A percentile compares a stretch with the other conserved stretches of the same genome.
These are phyloP conservation scores for Eupeodes corollae DNA, from an alignment of 1,140 invertebrate genomes.

Conservation along the genomic window DNA sequence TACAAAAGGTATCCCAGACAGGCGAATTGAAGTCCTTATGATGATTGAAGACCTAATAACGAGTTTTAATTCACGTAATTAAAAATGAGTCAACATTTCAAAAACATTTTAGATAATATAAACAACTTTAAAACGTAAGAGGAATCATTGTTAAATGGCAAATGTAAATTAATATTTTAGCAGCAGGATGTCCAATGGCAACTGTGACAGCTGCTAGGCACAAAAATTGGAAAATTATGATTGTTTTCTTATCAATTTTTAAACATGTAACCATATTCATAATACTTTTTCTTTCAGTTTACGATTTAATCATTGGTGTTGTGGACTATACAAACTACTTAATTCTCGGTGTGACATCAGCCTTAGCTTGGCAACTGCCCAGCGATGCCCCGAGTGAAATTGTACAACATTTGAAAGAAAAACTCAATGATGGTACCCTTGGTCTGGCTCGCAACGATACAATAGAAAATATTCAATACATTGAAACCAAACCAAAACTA, in stretches of 20 bases:
- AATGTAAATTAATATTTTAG: too few relatives aligned
- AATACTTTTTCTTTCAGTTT: conserved; percentile 17
- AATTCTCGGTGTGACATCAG: conserved; percentile 57
- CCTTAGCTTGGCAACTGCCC: conserved; percentile 62
- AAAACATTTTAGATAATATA: too few relatives aligned
- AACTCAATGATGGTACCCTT: conserved; percentile 23
- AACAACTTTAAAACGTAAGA: too few relatives aligned
- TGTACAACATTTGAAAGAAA: conserved; percentile 22
- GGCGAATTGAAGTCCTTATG: too few relatives aligned
- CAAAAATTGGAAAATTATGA: not conserved
- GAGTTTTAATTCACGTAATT: too few relatives aligned
- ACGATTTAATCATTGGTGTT: conserved; percentile 28
- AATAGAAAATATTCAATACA: conserved; percentile 23
- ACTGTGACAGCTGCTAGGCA: not conserved
- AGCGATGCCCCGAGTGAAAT: conserved; percentile 39
- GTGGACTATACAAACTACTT: conserved; percentile 39
- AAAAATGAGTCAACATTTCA: too few relatives aligned
- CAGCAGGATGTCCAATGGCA: too few relatives aligned
- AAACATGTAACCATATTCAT: too few relatives aligned
- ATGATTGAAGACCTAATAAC: too few relatives aligned
- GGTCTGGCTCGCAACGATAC: conserved; percentile 28
- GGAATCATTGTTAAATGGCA: too few relatives aligned
- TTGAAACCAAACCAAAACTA: conserved; percentile 1
- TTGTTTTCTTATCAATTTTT: conserved; percentile 39
- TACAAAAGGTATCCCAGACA: too few relatives aligned